A percentile compares a stretch with the other conserved stretches of the same genome.
phyloP scores from a whole-genome alignment of 2,113 vertebrate species.

The Delphinus delphis region DNA sequence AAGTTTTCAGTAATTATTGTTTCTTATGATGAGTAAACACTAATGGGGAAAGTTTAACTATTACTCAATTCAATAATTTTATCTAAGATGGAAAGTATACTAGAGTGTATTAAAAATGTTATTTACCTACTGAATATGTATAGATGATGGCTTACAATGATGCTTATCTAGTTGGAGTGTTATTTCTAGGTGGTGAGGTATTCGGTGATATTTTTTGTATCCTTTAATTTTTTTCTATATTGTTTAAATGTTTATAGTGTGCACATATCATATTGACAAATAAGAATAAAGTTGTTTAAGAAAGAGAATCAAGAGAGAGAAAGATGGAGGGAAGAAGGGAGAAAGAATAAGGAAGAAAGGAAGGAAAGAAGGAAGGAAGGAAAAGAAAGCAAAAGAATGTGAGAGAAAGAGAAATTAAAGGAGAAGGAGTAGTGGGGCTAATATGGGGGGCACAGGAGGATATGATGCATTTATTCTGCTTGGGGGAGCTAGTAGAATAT shows the following conservation, averaged over 20 bases:
- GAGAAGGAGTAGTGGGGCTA: too few species aligned
- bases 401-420: neutral
- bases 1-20: neutral
- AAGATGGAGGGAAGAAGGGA: neutral
- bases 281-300: neutral
- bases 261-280: neutral
- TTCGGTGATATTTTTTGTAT: neutral
- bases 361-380: neutral
- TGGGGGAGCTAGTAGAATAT: neutral
- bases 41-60: neutral
- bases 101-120: neutral
- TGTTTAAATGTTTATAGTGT: neutral
- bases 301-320: neutral
- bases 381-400: neutral
- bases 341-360: too few species aligned
- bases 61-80: neutral
- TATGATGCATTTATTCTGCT: neutral
- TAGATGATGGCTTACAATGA: neutral
- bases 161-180: neutral
- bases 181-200: neutral
- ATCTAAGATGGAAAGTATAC: neutral
- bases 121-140: neutral
- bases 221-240: neutral
- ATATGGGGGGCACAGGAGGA: fast-evolving
- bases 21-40: neutral